A percentile compares a stretch with the other conserved stretches of the same genome.
These are phyloP conservation scores for Apomyelois bistriatella DNA, from an alignment of 2,888 invertebrate genomes.

Conservation along the genomic window DNA sequence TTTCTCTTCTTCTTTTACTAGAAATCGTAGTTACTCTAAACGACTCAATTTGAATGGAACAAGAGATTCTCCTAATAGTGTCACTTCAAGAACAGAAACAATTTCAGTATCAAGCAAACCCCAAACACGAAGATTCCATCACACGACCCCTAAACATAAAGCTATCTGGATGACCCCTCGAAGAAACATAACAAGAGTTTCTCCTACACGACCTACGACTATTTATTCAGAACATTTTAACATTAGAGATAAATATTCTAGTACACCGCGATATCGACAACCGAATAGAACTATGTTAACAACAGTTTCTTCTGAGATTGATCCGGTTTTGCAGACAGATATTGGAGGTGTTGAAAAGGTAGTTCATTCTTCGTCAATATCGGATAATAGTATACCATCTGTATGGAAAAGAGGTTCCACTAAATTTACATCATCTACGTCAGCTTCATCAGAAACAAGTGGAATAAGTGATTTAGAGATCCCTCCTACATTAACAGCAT, in stretches of 20 bases:
- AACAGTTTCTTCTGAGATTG: constrained; percentile 70
- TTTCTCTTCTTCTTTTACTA: constrained; percentile 42
- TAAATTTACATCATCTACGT: constrained; percentile 55
- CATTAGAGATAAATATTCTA: constrained; percentile 51
- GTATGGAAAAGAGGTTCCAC: constrained; percentile 75
- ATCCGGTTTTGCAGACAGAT: constrained; percentile 68
- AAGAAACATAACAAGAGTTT: constrained; percentile 48
- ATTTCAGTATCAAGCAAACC: constrained; percentile 39
- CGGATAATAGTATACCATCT: constrained; percentile 70
- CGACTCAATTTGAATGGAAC: constrained; percentile 52
- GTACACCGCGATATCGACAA: constrained; percentile 35
- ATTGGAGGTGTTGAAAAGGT: constrained; percentile 58
- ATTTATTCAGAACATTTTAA: constrained; percentile 69
- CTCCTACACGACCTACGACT: constrained; percentile 50
- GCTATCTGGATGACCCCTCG: constrained; percentile 69
- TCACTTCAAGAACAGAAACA: constrained; percentile 48
- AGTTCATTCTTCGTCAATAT: constrained; percentile 61
- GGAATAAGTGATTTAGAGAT: constrained; percentile 59
- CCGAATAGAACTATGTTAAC: constrained; percentile 51
- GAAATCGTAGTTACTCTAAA: constrained; percentile 64
- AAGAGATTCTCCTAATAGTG: constrained; percentile 64
- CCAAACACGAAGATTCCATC: constrained; percentile 56
- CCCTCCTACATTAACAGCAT: constrained; percentile 73
- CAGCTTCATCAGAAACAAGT: constrained; percentile 44
- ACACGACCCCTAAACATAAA: constrained; percentile 60